These are phyloP conservation scores for Andinoacara biseriatus DNA, from an alignment of 2,113 vertebrate genomes.

Conservation along the genomic window DNA sequence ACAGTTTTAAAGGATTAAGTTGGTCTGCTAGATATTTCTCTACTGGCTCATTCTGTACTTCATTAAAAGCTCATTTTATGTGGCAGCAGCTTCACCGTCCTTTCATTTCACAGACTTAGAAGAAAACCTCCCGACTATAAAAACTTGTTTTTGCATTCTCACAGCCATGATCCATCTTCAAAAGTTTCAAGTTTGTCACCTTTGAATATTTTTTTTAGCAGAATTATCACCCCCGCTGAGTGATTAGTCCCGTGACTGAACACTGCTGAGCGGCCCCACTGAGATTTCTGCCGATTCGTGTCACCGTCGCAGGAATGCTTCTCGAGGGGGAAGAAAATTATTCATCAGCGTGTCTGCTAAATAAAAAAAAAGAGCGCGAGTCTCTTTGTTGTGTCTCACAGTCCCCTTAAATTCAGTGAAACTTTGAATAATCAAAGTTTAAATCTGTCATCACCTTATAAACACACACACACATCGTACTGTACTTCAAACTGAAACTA, in stretches of 20 bases:
- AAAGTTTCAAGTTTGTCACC: constrained; percentile 12
- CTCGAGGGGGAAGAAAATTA: constrained; percentile 21
- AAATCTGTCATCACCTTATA: constrained; percentile 16
- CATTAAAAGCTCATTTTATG: neutral
- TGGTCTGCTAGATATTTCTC: neutral
- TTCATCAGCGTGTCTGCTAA: constrained; percentile 25
- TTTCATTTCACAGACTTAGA: neutral
- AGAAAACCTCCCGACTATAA: neutral
- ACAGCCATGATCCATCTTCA: constrained; percentile 34
- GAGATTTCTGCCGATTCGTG: constrained; percentile 47
- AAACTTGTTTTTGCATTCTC: neutral
- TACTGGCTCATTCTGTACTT: neutral
- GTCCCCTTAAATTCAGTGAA: neutral
- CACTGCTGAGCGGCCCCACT: constrained; percentile 33
- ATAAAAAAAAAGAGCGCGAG: neutral
- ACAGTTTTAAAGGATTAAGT: neutral
- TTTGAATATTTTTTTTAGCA: constrained; percentile 32
- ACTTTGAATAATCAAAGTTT: constrained; percentile 43
- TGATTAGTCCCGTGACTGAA: constrained; percentile 51
- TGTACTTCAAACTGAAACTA: constrained; percentile 31
- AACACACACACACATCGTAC: neutral
- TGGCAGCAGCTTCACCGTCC: neutral
- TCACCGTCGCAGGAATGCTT: constrained; percentile 23
- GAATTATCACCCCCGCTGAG: constrained; percentile 47
- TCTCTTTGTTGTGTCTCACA: constrained; percentile 30